These are phyloP conservation scores for rabbit (Oryctolagus cuniculus) DNA, from an alignment of 2,113 vertebrate species.

Conservation along the genomic window DNA sequence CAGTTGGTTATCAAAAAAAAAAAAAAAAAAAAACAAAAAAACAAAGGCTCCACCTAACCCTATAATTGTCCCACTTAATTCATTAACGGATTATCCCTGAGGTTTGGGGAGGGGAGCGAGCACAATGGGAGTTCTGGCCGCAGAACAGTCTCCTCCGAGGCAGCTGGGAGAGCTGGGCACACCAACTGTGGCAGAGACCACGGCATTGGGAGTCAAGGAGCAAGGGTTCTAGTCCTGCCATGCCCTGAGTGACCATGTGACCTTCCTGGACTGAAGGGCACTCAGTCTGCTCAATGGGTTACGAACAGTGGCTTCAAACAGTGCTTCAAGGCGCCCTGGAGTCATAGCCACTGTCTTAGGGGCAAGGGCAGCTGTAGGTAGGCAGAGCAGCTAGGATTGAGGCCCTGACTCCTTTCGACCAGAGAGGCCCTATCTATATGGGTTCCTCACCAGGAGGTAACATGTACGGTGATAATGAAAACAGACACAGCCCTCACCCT, in stretches of 20 bases:
- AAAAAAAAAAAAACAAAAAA: no score
- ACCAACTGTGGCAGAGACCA: background rate
- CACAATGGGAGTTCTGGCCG: conserved; percentile 82
- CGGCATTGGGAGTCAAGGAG: background rate
- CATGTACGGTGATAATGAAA: background rate
- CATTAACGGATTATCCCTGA: conserved; percentile 88
- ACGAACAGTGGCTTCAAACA: background rate
- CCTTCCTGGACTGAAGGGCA: background rate
- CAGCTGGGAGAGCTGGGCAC: background rate
- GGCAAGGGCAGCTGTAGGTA: background rate
- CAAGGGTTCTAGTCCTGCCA: background rate
- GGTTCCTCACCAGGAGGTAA: background rate
- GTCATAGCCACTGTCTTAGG: no score
- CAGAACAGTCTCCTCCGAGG: background rate
- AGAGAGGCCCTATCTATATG: background rate
- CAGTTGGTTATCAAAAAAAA: conserved; percentile 69
- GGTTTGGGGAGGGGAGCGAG: conserved; percentile 32
- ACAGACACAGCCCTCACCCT: background rate
- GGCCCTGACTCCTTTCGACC: background rate
- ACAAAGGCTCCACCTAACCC: conserved; percentile 56
- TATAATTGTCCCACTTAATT: conserved; percentile 88
- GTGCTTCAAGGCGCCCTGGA: background rate
- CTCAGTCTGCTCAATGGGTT: background rate
- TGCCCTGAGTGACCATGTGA: background rate
- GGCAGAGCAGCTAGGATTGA: background rate